Conservation (phyloP, 2,888 invertebrate genomes). For the Anorthoa munda region DNA sequence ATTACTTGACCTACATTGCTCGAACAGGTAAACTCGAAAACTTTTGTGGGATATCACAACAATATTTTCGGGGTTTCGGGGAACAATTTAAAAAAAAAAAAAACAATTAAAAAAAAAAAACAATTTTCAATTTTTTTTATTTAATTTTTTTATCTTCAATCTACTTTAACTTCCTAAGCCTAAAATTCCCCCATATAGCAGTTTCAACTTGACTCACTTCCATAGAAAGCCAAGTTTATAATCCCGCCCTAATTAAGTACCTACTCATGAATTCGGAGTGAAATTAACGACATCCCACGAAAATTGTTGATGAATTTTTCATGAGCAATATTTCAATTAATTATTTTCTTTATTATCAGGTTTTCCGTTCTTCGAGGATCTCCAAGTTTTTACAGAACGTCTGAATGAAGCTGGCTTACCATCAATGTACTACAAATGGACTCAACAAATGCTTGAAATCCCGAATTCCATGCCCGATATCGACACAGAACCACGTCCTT, state of each 20-base stretch:
- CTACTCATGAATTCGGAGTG: neutral
- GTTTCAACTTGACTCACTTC: neutral
- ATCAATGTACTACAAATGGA: slow-evolving; percentile 75
- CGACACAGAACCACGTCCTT: slow-evolving; percentile 67
- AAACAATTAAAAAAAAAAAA: too few species aligned
- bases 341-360: slow-evolving; percentile 48
- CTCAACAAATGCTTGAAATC: slow-evolving; percentile 68
- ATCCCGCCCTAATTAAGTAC: neutral
- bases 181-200: neutral
- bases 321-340: neutral
- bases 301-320: neutral
- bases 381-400: slow-evolving; percentile 70
- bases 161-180: neutral
- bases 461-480: slow-evolving; percentile 48
- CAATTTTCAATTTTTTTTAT: too few species aligned
- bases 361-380: slow-evolving; percentile 74
- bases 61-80: neutral
- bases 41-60: neutral
- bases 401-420: slow-evolving; percentile 77
- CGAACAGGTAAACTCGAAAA: slow-evolving; percentile 67
- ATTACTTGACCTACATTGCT: slow-evolving; percentile 74
- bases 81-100: too few species aligned
- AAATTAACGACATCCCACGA: neutral
- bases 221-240: neutral
- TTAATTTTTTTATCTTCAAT: too few species aligned